phyloP scores from a whole-genome alignment of 2,113 vertebrate species.

The Climacteris rufus region DNA sequence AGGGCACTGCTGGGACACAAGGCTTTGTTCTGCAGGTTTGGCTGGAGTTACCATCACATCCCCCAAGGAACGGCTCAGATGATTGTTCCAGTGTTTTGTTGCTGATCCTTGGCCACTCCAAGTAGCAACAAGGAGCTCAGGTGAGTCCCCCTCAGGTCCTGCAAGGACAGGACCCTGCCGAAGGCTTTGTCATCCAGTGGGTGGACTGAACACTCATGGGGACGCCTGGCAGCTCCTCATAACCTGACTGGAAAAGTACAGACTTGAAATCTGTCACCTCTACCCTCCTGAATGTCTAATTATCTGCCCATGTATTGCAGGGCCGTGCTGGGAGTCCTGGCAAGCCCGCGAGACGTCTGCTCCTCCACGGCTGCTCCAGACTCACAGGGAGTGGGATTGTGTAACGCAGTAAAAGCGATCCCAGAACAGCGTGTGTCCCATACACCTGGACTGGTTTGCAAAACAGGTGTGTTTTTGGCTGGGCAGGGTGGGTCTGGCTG shows the following conservation, averaged over 20 bases:
- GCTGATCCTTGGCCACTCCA: not conserved
- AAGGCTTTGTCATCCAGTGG: not conserved
- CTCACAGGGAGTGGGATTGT: not conserved
- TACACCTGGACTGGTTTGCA: constrained; percentile 5
- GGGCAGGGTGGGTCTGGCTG: constrained; percentile 50
- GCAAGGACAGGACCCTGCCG: not conserved
- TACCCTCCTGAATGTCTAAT: not conserved
- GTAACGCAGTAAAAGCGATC: not conserved
- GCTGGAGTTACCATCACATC: not conserved
- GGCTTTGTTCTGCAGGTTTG: not conserved
- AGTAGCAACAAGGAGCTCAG: not conserved
- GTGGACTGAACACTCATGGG: not conserved
- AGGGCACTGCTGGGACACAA: not conserved
- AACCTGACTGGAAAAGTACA: not conserved
- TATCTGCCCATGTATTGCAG: not conserved
- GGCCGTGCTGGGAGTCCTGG: not conserved
- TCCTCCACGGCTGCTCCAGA: not conserved
- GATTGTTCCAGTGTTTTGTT: not conserved
- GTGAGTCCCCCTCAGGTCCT: not conserved
- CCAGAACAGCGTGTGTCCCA: not conserved
- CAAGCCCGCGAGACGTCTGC: not conserved
- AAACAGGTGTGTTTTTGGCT: constrained; percentile 32
- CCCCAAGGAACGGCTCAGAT: not conserved
- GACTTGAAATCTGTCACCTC: not conserved
- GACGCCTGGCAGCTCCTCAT: not conserved